Evolutionary conservation across 1,140 invertebrate species (phyloP).

Genomic region (Drosophila persimilis): DNA sequence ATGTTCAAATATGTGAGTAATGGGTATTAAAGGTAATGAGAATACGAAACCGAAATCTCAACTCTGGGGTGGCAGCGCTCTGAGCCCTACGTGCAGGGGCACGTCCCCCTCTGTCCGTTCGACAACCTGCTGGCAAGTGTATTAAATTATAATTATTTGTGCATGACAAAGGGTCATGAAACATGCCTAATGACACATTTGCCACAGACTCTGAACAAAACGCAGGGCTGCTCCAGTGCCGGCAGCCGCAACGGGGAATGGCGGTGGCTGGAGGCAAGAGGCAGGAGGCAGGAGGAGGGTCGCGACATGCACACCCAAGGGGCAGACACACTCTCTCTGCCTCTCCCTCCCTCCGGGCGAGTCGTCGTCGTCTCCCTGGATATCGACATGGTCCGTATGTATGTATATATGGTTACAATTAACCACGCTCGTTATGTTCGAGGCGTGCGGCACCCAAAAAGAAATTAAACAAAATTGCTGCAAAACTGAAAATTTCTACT

Average conservation of each 20-base stretch:
- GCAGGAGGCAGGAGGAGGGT: constrained; percentile 1
- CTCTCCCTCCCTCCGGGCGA: too few species aligned
- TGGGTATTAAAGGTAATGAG: constrained; percentile 11
- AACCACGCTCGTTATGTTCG: constrained; percentile 73
- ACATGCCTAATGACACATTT: constrained; percentile 82
- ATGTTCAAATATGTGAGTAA: not conserved
- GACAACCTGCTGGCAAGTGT: constrained; percentile 64
- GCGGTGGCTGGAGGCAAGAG: not conserved
- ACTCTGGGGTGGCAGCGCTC: constrained; percentile 26
- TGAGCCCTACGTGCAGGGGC: too few species aligned
- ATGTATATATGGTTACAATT: constrained; percentile 56
- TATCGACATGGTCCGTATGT: constrained; percentile 54
- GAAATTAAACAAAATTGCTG: constrained; percentile 76
- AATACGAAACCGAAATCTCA: constrained; percentile 44
- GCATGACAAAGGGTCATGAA: constrained; percentile 81
- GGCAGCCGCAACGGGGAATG: constrained; percentile 5
- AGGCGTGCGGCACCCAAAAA: constrained; percentile 62
- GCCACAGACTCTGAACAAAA: constrained; percentile 75
- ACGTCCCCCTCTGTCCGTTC: not conserved
- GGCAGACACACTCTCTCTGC: not conserved
- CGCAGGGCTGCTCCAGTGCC: constrained; percentile 28
- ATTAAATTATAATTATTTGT: constrained; percentile 82
- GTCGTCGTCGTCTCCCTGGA: constrained; percentile 30
- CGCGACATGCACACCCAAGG: constrained; percentile 29
- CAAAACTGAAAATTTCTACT: constrained; percentile 68